Evolutionary conservation across 2,113 vertebrate species (phyloP).

Genomic region (Myotis yumanensis): DNA sequence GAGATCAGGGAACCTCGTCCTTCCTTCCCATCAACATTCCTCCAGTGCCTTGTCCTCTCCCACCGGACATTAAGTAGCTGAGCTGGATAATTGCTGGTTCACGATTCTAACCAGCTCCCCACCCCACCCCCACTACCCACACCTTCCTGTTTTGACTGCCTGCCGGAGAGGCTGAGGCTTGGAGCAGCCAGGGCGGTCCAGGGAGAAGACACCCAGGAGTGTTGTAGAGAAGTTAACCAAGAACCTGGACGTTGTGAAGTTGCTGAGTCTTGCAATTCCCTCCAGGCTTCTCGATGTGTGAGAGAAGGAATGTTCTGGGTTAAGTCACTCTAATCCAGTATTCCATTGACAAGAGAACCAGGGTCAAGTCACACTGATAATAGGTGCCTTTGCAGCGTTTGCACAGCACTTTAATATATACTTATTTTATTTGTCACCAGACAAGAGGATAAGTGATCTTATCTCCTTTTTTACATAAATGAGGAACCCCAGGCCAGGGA

Average conservation of each 20-base stretch:
- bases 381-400: not conserved
- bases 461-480: not conserved
- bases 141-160: not conserved
- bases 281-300: not conserved
- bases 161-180: not conserved
- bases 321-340: not conserved
- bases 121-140: not conserved
- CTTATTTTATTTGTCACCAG: not conserved
- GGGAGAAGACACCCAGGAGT: not conserved
- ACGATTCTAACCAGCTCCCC: not conserved
- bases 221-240: not conserved
- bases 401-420: not conserved
- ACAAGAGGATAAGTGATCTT: not conserved
- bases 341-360: not conserved
- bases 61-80: not conserved
- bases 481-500: not conserved
- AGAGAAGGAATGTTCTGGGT: not conserved
- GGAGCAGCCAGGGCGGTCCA: not conserved
- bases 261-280: not conserved
- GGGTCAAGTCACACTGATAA: not conserved
- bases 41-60: not conserved
- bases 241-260: not conserved
- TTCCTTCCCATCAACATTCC: not conserved
- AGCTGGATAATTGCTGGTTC: not conserved
- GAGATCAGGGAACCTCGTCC: not conserved